Conservation (phyloP, 2,797 vertebrate genomes). For the Danionella dracula region DNA sequence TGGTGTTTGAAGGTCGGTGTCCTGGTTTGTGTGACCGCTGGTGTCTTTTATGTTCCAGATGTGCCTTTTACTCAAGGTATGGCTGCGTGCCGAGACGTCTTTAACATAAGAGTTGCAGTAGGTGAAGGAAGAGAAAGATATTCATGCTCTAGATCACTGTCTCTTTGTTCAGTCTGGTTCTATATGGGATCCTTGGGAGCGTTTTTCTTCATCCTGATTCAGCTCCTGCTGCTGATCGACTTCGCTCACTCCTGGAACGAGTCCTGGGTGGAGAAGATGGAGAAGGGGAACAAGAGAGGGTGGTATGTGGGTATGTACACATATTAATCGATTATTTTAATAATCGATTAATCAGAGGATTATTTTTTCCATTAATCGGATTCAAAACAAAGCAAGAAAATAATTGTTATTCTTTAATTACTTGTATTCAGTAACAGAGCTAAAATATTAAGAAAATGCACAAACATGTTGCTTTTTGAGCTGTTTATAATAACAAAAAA, state of each 20-base stretch:
- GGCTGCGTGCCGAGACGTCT: too few species aligned
- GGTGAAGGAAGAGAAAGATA: too few species aligned
- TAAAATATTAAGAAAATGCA: too few species aligned
- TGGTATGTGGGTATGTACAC: slow-evolving; percentile 80
- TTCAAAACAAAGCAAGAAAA: too few species aligned
- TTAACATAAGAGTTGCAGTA: too few species aligned
- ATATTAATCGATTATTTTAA: too few species aligned
- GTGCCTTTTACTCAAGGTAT: slow-evolving; percentile 74
- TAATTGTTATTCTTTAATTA: too few species aligned
- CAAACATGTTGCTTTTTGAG: too few species aligned
- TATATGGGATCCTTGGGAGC: slow-evolving; percentile 73
- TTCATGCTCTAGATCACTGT: not conserved
- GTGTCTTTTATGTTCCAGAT: slow-evolving; percentile 91
- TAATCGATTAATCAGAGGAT: too few species aligned
- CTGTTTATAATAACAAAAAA: too few species aligned
- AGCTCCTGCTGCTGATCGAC: slow-evolving; percentile 85
- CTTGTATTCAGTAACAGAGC: too few species aligned
- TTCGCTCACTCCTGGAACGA: slow-evolving; percentile 88
- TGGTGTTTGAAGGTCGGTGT: slow-evolving; percentile 92
- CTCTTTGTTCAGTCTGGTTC: slow-evolving; percentile 74
- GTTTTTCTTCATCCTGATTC: slow-evolving; percentile 83
- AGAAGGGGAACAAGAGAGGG: slow-evolving; percentile 73
- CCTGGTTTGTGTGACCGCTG: slow-evolving; percentile 79
- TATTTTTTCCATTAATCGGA: too few species aligned
- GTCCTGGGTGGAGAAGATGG: slow-evolving; percentile 78